Base-by-base conservation (phyloP, 2,113 vertebrate genomes). In the Anolis carolinensis region DNA sequence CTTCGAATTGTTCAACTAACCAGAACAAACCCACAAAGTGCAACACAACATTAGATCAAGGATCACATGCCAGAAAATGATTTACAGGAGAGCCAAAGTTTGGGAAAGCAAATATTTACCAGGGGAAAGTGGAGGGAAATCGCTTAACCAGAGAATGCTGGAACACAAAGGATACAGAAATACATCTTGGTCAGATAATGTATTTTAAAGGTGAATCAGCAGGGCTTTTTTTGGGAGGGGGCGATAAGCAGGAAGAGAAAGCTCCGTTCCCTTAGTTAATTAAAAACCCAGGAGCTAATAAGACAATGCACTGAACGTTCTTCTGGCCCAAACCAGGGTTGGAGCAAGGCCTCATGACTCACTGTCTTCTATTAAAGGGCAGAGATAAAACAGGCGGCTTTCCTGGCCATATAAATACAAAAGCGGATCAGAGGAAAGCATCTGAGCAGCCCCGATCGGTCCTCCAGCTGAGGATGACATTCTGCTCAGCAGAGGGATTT, bases 271-370 rank as follows among this genome's bases (percentile, higher is more conserved):
- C 87, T 84, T n/a, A 73, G 32, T 81, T 91, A 95, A 94, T 92
- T 94, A 94, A 95, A 93, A 94, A 96, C 94, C 91, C 93, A 92
- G 81, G 93, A 91, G 93, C 92, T 85, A 82, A 70, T 55, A 65
- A 88, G 93, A 85, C 92, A 95, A 79, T 79, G 81, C 77, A 75
- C 74, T 78, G 89, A 81, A 68, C 34, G 27, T n/a, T 90, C 90
- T 72, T 90, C 25, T 3, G 76, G 73, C 82, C 79, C 0, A 81
- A 92, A 36, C 9, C 78, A 0, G 71, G 92, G 88, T 86, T 91
- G 86, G 89, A 87, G 86, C 59, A 85, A 92, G 87, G 88, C 88
- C 62, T 88, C 23, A 86, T 80, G 83, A 85, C 93, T 95, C 93
- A 93, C 87, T 1, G 0, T 16, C 0, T 81, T 85, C 89, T 78